phyloP scores from a whole-genome alignment of 2,888 invertebrate genomes.

The Mythimna vitellina region DNA sequence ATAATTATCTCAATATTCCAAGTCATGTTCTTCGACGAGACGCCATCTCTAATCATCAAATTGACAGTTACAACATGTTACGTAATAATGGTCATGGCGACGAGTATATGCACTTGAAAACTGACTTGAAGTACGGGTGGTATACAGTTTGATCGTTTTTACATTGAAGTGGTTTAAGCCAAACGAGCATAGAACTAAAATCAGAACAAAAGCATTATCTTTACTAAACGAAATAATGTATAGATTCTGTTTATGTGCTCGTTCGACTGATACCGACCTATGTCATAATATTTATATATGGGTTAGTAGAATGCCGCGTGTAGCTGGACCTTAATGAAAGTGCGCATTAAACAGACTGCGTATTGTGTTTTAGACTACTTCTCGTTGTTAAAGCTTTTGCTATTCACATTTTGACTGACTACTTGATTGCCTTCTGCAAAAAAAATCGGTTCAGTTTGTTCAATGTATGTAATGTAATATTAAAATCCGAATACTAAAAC shows the following conservation, averaged over 20 bases:
- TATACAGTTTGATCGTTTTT: not conserved
- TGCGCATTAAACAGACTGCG: not conserved
- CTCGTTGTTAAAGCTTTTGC: constrained; percentile 10
- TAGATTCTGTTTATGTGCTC: not conserved
- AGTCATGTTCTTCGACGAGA: too few species aligned
- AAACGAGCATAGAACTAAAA: not conserved
- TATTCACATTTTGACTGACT: not conserved
- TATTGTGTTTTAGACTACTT: not conserved
- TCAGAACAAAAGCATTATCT: not conserved
- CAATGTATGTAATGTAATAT: not conserved
- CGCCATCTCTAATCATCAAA: too few species aligned
- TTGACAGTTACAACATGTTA: too few species aligned
- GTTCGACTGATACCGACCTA: not conserved
- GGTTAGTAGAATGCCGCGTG: not conserved
- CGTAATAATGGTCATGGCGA: too few species aligned
- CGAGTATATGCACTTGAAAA: not conserved
- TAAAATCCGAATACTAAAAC: not conserved
- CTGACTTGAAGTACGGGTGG: not conserved
- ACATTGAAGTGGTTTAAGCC: not conserved
- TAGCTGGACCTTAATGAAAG: not conserved
- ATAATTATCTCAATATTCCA: not conserved
- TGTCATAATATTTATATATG: not conserved
- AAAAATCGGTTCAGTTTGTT: not conserved
- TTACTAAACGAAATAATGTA: not conserved
- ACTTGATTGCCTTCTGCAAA: not conserved